Conservation (phyloP, 1,140 invertebrate genomes). For the Aphaenogaster floridana region DNA sequence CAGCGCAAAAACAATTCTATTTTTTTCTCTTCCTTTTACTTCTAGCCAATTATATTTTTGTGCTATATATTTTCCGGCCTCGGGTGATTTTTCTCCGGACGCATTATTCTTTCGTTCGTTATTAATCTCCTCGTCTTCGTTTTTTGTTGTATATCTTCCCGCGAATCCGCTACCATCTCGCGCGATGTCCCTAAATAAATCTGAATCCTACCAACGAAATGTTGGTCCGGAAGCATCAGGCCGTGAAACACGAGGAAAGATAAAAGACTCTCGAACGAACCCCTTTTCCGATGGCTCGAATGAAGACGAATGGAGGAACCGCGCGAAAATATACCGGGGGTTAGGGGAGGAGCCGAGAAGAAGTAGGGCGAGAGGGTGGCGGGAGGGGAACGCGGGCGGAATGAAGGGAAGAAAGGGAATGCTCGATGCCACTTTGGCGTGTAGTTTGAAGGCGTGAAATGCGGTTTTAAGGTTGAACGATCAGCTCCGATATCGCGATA, state of each 20-base stretch:
- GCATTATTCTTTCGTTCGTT: slow-evolving; percentile 8
- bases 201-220: slow-evolving; percentile 51
- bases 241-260: slow-evolving; percentile 71
- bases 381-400: slow-evolving; percentile 8
- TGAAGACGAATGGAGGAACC: slow-evolving; percentile 80
- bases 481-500: slow-evolving; percentile 62
- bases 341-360: neutral
- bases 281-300: slow-evolving; percentile 68
- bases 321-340: slow-evolving; percentile 66
- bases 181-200: slow-evolving; percentile 63
- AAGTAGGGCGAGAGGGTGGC: neutral
- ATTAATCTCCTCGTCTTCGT: neutral
- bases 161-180: slow-evolving; percentile 30
- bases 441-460: slow-evolving; percentile 56
- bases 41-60: neutral
- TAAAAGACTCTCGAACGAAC: slow-evolving; percentile 72
- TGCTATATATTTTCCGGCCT: neutral
- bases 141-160: neutral
- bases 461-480: slow-evolving; percentile 56
- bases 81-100: neutral
- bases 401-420: slow-evolving; percentile 62
- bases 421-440: slow-evolving; percentile 65
- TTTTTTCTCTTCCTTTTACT: neutral
- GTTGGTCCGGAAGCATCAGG: slow-evolving; percentile 64
- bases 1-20: neutral